Evolutionary conservation across 2,113 vertebrate species (phyloP).

Genomic region (Cryptotis parvus): DNA sequence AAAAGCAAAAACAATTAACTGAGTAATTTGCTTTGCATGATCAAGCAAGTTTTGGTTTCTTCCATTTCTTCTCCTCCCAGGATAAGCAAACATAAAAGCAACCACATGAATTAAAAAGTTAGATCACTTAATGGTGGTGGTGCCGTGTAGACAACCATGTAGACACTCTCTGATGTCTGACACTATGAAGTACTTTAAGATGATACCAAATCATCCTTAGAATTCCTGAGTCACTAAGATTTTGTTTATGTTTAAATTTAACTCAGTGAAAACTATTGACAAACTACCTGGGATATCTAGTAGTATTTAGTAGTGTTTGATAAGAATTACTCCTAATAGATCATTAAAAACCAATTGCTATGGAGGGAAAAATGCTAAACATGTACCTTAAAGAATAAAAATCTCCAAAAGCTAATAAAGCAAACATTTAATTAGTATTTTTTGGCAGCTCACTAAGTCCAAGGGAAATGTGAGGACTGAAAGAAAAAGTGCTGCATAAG

Average conservation of each 20-base stretch:
- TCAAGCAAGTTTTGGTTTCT: background rate
- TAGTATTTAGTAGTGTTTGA: background rate
- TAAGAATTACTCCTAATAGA: background rate
- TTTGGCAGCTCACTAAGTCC: background rate
- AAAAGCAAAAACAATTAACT: background rate
- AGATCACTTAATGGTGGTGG: background rate
- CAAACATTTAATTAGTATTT: background rate
- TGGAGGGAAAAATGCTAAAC: background rate
- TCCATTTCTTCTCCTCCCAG: background rate
- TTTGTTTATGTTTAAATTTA: conserved; percentile 1
- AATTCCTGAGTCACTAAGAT: background rate
- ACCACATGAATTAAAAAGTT: background rate
- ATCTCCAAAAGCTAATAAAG: background rate
- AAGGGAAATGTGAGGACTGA: background rate
- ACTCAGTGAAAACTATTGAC: background rate
- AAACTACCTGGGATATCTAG: background rate
- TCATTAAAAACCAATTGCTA: background rate
- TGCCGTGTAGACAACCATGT: background rate
- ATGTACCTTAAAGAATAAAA: conserved; percentile 20
- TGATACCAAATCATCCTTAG: background rate
- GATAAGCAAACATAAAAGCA: background rate
- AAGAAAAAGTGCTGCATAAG: background rate
- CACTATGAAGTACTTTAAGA: conserved; percentile 3
- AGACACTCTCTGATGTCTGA: background rate
- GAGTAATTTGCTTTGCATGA: background rate